phyloP scores from a whole-genome alignment of 30 jellyfish, hydroid and myxozoan genomes.

The Sanderia malayensis region DNA sequence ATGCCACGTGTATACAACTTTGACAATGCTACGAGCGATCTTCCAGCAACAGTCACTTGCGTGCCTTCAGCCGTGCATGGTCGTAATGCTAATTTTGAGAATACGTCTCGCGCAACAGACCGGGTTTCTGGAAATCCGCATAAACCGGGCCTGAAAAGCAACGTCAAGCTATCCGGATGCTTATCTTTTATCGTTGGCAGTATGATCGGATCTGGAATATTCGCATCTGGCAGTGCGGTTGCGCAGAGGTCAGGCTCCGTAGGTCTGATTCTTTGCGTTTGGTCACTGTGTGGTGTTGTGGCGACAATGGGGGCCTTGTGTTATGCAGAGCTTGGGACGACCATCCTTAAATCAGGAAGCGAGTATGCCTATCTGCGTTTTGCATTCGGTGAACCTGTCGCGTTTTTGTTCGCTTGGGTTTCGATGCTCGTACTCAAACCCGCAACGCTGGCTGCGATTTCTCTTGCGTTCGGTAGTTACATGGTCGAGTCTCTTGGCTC shows the following conservation, averaged over 20 bases:
- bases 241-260: constrained; percentile 42
- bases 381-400: constrained; percentile 55
- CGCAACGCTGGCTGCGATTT: constrained; percentile 67
- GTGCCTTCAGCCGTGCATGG: too few relatives aligned
- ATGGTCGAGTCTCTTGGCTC: constrained; percentile 40
- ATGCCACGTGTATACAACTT: too few relatives aligned
- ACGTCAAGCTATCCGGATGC: constrained; percentile 54
- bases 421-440: constrained; percentile 44
- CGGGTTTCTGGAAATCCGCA: too few relatives aligned
- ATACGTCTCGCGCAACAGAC: too few relatives aligned
- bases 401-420: constrained; percentile 60
- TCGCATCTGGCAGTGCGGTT: constrained; percentile 76
- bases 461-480: constrained; percentile 53
- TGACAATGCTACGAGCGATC: too few relatives aligned
- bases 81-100: too few relatives aligned
- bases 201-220: constrained; percentile 86
- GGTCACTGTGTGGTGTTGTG: constrained; percentile 69
- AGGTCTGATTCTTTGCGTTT: constrained; percentile 64
- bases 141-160: constrained; percentile 11
- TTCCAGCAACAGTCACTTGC: too few relatives aligned
- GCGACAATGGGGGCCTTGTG: constrained; percentile 67
- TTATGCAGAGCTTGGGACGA: constrained; percentile 80
- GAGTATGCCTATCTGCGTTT: constrained; percentile 42
- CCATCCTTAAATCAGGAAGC: constrained; percentile 62
- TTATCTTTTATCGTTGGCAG: constrained; percentile 69